Evolutionary conservation across 2,797 vertebrate species (phyloP), one percentile per base, ranked within the genome.

Genomic region (Pachyuromys duprasi): DNA sequence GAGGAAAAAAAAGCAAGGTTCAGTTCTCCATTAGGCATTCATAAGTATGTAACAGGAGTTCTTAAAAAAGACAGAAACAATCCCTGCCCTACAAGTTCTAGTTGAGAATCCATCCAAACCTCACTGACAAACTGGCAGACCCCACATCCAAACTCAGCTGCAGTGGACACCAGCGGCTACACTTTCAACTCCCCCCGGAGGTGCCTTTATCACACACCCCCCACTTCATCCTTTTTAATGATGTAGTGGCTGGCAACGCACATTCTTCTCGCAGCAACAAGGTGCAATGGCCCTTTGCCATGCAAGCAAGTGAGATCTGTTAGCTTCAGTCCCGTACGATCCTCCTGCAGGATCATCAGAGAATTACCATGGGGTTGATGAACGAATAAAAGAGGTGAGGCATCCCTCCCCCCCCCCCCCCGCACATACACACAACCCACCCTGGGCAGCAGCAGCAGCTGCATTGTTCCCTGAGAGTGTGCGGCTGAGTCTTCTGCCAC

Each of bases 381-480:
- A 92, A 83, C n/a, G 42, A 74, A 53, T 39, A 33, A 89, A 63
- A 60, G 83, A 92, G 76, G 88, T 49, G 57, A 90, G 83, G 90
- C 84, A 83, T 83, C 86, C 33, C 63, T 7, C 26, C 26, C 49
- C 14, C 26, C 55, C 55, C 49, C 49, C 49, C 49, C 49, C 5
- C 53, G 8, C 53, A 5, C 49, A 53, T 12, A 5, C 28, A 4
- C 49, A n/a, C 8, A 49, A 15, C 70, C 28, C 18, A 0, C 7
- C 67, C 36, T 78, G 1, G 2, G 36, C 63, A 65, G 88, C 80
- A 95, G 89, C 92, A 94, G 92, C 5, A 94, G 92, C 7, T 8
- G 70, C 82, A 96, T 79, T 97, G 95, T 97, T 97, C 74, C 86
- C 76, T 2, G 86, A 1, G 42, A 96, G 88, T 90, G 45, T 83